Evolutionary conservation across 2,113 vertebrate genomes (phyloP), one percentile per base, ranked within the genome.

Genomic region (Stegastes partitus): DNA sequence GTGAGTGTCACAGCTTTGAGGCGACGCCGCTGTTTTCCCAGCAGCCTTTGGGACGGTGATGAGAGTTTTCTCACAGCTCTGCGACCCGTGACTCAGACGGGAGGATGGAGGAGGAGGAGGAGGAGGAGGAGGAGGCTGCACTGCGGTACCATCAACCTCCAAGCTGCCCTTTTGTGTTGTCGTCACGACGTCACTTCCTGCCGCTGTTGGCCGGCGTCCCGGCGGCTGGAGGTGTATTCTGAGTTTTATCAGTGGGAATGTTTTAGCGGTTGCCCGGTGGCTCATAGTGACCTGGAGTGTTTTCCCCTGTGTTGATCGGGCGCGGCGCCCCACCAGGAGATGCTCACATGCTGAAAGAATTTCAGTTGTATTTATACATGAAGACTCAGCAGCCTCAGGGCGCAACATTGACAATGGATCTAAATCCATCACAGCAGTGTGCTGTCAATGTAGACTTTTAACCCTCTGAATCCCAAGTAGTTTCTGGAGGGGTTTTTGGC

Each of bases 101-200:
- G 75, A 56, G 81, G 68, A 65, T 23, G 73, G 42, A 82, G 71
- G 62, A 0, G 16, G 31, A 68, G 62, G 49, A 12, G 64, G 67
- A 31, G 68, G 59, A 68, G 68, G 73, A 47, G 70, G 59, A 31
- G 65, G 56, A 51, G 68, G 65, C 89, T 88, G 87, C 87, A 90
- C 77, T 89, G 89, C 77, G 54, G 65, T 77, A 88, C 61, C 75
- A 19, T 64, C 79, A 86, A 72, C 81, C 89, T 91, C 82, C 68
- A 68, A 7, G 18, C 83, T 77, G 72, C 72, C 64, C 74, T 74
- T 70, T 79, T 55, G 22, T 34, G 16, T 47, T 70, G 53, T 80
- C 83, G 76, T 77, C 18, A 34, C 75, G 72, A 81, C 53, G 15
- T 90, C 87, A 87, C 84, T 92, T 91, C 88, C 81, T 74, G 69